phyloP scores from a whole-genome alignment of 2,888 invertebrate species.

The Carabus problematicus region DNA sequence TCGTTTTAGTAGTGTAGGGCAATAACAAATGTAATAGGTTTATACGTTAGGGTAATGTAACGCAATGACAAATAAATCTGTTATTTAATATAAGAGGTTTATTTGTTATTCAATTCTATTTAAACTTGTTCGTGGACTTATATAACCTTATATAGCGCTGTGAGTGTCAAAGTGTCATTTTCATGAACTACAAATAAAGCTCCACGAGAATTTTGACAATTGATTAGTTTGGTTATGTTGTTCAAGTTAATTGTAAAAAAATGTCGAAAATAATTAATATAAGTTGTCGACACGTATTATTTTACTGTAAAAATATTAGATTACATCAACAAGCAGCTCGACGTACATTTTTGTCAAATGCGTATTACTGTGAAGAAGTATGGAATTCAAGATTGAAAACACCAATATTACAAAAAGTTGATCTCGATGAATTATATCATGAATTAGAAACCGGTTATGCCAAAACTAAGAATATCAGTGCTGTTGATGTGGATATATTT shows the following conservation, averaged over 20 bases:
- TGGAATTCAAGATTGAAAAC: constrained; percentile 73
- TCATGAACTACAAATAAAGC: too few relatives aligned
- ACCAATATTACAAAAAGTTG: constrained; percentile 67
- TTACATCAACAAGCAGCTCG: constrained; percentile 24
- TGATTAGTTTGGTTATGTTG: too few relatives aligned
- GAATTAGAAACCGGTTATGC: constrained; percentile 73
- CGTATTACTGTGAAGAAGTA: constrained; percentile 73
- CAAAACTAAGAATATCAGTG: constrained; percentile 69
- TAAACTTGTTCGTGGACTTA: too few relatives aligned
- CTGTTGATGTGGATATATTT: constrained; percentile 85
- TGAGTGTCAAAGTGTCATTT: too few relatives aligned
- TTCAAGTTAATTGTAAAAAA: background rate
- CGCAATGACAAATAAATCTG: too few relatives aligned
- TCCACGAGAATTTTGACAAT: too few relatives aligned
- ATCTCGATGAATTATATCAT: constrained; percentile 72
- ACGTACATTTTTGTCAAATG: constrained; percentile 71
- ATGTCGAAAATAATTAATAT: constrained; percentile 39
- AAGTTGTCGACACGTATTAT: constrained; percentile 30
- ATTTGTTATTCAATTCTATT: too few relatives aligned
- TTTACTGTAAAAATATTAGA: constrained; percentile 19
- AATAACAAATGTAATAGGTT: too few relatives aligned
- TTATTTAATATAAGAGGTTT: too few relatives aligned
- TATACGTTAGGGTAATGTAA: too few relatives aligned
- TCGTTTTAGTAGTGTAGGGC: too few relatives aligned
- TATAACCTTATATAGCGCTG: too few relatives aligned